Base-by-base conservation (phyloP, 2,797 vertebrate species). In the Sebastes kiyomatsui region DNA sequence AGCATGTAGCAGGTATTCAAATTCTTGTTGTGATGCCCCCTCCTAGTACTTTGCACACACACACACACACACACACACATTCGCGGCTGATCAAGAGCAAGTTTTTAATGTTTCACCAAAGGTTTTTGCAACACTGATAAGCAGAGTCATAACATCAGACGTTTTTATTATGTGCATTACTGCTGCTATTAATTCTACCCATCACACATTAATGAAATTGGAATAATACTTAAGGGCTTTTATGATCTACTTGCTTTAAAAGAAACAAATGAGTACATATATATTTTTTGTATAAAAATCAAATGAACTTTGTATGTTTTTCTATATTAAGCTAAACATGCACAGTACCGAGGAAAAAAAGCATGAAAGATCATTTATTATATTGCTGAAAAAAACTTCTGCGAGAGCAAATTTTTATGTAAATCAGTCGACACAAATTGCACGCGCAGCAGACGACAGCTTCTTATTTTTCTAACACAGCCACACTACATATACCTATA, bases 401-500 rank as follows among this genome's bases (percentile, higher is more conserved):
- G 14, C 22, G 35, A 18, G 14, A 69, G 23, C 38, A 74, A 2
- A 18, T 78, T 87, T 72, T 64, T 20, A 71, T 71, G 49, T 58
- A 46, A 78, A 77, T 79, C 20, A n/a, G 13, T 85, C 23, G 7
- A 65, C 67, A 75, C 64, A 80, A 42, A 83, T 12, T 89, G 75
- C 85, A 83, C 71, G 33, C 25, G 8, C 46, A 75, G 71, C 64
- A 87, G 73, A 79, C 68, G 80, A 75, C 81, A 80, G 56, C 68
- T 52, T 91, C 67, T 86, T 74, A 78, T 87, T 84, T 89, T 76
- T 87, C 77, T 85, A 52, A 90, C 72, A 86, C 79, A 80, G 78
- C 82, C 78, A 85, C 70, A 71, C 82, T 88, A 79, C 82, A 86
- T 76, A 85, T 86, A 90, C 80, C 68, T 74, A 75, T 78, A 46